Evolutionary conservation across 2,888 invertebrate species (phyloP).

Genomic region (Caenorhabditis auriculariae): DNA sequence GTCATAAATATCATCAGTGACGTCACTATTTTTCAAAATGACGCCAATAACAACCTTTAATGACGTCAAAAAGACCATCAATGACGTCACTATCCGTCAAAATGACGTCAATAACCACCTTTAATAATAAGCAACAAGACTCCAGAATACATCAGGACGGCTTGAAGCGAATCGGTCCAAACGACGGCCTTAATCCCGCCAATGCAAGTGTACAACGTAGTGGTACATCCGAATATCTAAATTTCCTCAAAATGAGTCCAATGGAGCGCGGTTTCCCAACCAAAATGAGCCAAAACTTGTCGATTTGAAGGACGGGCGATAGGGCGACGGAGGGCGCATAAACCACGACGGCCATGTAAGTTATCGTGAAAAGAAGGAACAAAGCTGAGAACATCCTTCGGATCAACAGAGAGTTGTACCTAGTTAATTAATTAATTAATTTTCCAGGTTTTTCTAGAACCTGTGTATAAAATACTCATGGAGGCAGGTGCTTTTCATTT

Average conservation of each 20-base stretch:
- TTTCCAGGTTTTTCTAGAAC: constrained; percentile 12
- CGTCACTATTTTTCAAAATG: not conserved
- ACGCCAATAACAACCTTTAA: not conserved
- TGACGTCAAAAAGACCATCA: no score
- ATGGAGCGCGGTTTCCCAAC: constrained; percentile 14
- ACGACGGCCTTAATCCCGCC: constrained; percentile 54
- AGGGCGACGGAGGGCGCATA: constrained; percentile 55
- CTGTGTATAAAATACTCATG: constrained; percentile 56
- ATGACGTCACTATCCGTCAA: no score
- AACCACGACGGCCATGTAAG: constrained; percentile 53
- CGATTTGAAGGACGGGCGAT: constrained; percentile 42
- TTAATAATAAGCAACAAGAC: constrained; percentile 47
- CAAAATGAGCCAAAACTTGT: constrained; percentile 42
- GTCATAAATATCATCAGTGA: no score
- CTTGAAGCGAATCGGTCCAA: constrained; percentile 53
- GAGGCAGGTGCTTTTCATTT: constrained; percentile 51
- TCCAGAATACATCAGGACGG: constrained; percentile 53
- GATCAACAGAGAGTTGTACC: constrained; percentile 48
- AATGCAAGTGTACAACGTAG: constrained; percentile 51
- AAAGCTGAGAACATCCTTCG: constrained; percentile 44
- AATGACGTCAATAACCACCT: no score
- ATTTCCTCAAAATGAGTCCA: constrained; percentile 1
- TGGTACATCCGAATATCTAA: constrained; percentile 49
- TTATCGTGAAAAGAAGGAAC: constrained; percentile 47
- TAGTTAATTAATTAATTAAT: constrained; percentile 4